These are phyloP conservation scores for Diplolepis rosae DNA, from an alignment of 2,888 invertebrate genomes.

Conservation along the genomic window DNA sequence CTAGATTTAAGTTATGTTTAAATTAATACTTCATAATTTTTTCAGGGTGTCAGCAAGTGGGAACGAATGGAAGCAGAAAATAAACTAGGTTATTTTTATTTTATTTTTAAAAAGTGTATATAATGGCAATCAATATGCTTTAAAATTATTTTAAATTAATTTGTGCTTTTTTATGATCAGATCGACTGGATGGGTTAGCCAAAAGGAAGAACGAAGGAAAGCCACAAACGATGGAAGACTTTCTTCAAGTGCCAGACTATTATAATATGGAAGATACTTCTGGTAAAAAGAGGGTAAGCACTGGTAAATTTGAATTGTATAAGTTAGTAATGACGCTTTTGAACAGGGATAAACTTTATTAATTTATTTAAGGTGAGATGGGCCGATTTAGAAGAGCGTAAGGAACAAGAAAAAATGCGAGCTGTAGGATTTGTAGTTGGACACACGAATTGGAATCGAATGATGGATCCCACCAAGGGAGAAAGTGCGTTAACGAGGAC, in stretches of 20 bases:
- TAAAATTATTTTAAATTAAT: background rate
- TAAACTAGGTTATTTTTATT: slow-evolving; percentile 65
- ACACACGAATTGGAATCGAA: slow-evolving; percentile 95
- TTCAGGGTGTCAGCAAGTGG: slow-evolving; percentile 70
- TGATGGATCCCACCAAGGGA: slow-evolving; percentile 94
- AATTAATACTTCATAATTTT: slow-evolving; percentile 24
- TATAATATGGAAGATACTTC: slow-evolving; percentile 77
- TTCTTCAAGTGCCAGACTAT: slow-evolving; percentile 89
- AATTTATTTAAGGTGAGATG: slow-evolving; percentile 87
- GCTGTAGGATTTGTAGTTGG: slow-evolving; percentile 98
- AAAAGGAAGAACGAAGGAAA: slow-evolving; percentile 80
- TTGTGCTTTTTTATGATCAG: slow-evolving; percentile 76
- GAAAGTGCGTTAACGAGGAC: slow-evolving; percentile 93
- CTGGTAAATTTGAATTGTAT: slow-evolving; percentile 12
- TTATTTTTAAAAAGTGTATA: background rate
- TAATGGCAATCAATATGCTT: too few species aligned
- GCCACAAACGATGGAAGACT: slow-evolving; percentile 89
- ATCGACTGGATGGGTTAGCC: slow-evolving; percentile 93
- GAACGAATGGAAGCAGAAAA: slow-evolving; percentile 71
- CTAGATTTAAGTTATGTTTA: background rate
- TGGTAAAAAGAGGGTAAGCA: slow-evolving; percentile 92
- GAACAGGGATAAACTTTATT: background rate
- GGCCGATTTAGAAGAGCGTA: slow-evolving; percentile 97
- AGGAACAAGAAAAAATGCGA: slow-evolving; percentile 92
- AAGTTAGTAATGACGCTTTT: background rate